phyloP scores from a whole-genome alignment of 2,113 vertebrate species.

The Synodontis membranacea region DNA sequence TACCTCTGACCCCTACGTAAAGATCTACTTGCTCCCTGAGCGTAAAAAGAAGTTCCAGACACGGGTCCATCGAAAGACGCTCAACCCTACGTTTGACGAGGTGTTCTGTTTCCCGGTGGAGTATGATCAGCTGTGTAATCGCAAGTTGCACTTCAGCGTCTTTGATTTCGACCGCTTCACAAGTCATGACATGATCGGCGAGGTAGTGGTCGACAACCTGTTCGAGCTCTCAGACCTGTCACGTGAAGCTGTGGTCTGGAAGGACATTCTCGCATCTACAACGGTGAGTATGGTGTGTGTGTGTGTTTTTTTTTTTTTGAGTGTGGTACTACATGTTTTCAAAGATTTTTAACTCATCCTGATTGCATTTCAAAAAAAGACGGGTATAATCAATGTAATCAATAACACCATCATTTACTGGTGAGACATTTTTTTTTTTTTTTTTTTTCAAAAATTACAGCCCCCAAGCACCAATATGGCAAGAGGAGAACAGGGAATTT shows the following conservation, averaged over 20 bases:
- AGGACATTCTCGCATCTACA: conserved; percentile 93
- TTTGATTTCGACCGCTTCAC: conserved; percentile 99
- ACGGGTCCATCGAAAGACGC: conserved; percentile 93
- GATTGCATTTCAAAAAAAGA: background rate
- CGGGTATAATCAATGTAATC: background rate
- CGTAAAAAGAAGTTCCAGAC: conserved; percentile 99
- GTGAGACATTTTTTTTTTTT: background rate
- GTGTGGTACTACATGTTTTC: too few relatives aligned
- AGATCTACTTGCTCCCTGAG: conserved; percentile 96
- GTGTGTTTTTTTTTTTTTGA: background rate
- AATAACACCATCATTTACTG: background rate
- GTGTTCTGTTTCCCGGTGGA: conserved; percentile 90
- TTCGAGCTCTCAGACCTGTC: conserved; percentile 97
- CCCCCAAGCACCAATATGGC: background rate
- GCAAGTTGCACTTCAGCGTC: conserved; percentile 95
- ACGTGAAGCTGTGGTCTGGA: conserved; percentile 93
- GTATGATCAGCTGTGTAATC: conserved; percentile 90
- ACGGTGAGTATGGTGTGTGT: conserved; percentile 81
- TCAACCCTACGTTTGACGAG: conserved; percentile 94
- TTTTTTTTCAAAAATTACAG: background rate
- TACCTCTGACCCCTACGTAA: conserved; percentile 95
- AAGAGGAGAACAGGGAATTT: background rate
- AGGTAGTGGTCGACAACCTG: conserved; percentile 96
- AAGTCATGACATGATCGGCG: conserved; percentile 98
- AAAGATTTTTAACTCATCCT: background rate